Evolutionary conservation across 2,797 vertebrate genomes (phyloP), one percentile per base, ranked within the genome.

Genomic region (Carduelis carduelis): DNA sequence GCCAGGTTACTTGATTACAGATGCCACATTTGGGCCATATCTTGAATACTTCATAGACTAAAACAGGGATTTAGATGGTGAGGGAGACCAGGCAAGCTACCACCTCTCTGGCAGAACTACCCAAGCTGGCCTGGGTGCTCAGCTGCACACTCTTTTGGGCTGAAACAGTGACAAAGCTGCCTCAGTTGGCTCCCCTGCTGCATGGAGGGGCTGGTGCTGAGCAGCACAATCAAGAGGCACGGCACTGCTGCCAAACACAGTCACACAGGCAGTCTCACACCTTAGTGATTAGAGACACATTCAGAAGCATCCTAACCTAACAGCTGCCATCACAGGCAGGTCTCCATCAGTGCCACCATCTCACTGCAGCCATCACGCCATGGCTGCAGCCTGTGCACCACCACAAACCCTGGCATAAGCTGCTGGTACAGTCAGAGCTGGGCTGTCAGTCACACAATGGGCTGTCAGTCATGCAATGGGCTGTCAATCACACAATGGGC

Each of bases 1-100:
- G n/a, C 46, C 70, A 89, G 75, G 83, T 55, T 81, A 59, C 65
- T 78, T 14, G 17, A 84, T 80, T 78, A 83, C 39, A 78, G 55
- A 68, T 50, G 61, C 26, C 88, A 57, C 23, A 49, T 72, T 72
- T 88, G 44, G 66, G 63, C 50, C 77, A 75, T 86, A 86, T 28
- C 44, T 41, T 34, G 46, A 35, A 65, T 55, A 64, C 26, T 57
- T 13, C 1, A 0, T 35, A 86, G 49, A 64, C 49, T 86, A 68
- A 71, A 93, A 3, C 15, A 61, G 32, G 46, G n/a, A 91, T 74
- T 69, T 66, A 74, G 22, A 39, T 8, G 30, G 27, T 69, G 49
- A 68, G 11, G 34, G 57, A 86, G 37, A 69, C 22, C 50, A 60
- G 56, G 14, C 1, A 3, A 78, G 57, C 32, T 64, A 75, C 26